Base-by-base conservation (phyloP, 2,888 invertebrate species). In the Drosophila setosimentum region DNA sequence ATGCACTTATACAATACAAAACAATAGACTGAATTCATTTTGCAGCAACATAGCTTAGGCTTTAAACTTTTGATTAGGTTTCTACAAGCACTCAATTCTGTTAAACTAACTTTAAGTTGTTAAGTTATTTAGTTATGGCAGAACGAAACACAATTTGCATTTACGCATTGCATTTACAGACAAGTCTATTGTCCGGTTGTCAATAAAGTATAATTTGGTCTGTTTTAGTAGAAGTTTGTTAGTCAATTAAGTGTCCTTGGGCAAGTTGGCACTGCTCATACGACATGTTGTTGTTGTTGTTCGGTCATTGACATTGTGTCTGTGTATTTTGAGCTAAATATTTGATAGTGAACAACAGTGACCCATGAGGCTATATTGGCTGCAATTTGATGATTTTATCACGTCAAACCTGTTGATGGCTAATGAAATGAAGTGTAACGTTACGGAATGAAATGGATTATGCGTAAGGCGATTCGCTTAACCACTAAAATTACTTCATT, bases 321-420 rank as follows among this genome's bases (percentile, higher is more conserved):
- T 16, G 21, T 24, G 21, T 45, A 24, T 24, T 45, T 37, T 3
- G 18, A 40, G 37, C 18, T 18, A 37, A 37, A 18, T n/a, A 18
- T 18, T 37, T 37, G 18, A 37, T 18, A 37, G 18, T 40, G 4
- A 40, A 40, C 40, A 40, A 40, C 10, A 40, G n/a, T 40, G 40
- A 40, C 40, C 40, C 40, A n/a, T n/a, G 10, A n/a, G n/a, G 3
- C n/a, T n/a, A 40, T 37, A 37, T 37, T 37, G 37, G 18, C 32
- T 32, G 32, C 18, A 37, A 37, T 4, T n/a, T n/a, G 40, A n/a
- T 3, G 35, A n/a, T 40, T 40, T n/a, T 40, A 40, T 40, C 18
- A 61, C 64, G 59, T 54, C 70, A 68, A 78, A 87, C 74, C 81
- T 83, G 87, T 88, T 83, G 83, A 65, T 54, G 68, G 61, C 62